Evolutionary conservation across 1,140 invertebrate genomes (phyloP), one percentile per base, ranked within the genome.

Genomic region (Lucilia cuprina): DNA sequence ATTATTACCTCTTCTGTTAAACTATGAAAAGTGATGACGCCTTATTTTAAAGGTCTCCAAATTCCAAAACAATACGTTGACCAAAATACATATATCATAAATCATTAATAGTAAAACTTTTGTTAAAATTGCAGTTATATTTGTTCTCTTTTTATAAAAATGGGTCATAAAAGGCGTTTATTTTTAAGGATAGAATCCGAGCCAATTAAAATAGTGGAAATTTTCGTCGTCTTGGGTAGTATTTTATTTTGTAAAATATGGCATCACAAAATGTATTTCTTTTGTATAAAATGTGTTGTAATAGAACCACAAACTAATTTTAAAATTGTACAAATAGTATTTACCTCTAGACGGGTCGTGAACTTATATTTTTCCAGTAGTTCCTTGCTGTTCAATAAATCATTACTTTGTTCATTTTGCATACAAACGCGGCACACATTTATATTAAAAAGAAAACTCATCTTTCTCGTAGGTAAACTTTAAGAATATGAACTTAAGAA

Each of bases 381-480:
- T 30, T 83, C 49, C 19, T 49, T 75, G 60, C 82, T n/a, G 14
- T 30, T 82, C 17, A 74, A 83, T 14, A 86, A 70, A 8, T 75
- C 70, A 12, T n/a, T 10, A 8, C 85, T 83, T 34, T 83, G 35
- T 17, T 83, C 83, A 13, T 55, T 35, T 65, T 86, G 83, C 83
- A 85, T 83, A 74, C 85, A 86, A n/a, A 86, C 84, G 9, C 85
- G 84, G 19, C 85, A 86, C 17, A 86, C 74, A 80, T 78, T 85
- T 25, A 86, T 84, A 83, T 86, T 85, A 35, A 86, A 75, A 55
- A 84, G 65, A 65, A 85, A 84, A 85, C 85, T 85, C 85, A 86
- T 86, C 60, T 77, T n/a, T 13, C 19, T 41, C 47, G 5, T 2
- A 75, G 5, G 3, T 70, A 65, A 41, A 75, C 7, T 78, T 4